A percentile compares a stretch with the other conserved stretches of the same genome.
phyloP scores from a whole-genome alignment of 2,888 invertebrate genomes.

The Drosophila kuntzei region DNA sequence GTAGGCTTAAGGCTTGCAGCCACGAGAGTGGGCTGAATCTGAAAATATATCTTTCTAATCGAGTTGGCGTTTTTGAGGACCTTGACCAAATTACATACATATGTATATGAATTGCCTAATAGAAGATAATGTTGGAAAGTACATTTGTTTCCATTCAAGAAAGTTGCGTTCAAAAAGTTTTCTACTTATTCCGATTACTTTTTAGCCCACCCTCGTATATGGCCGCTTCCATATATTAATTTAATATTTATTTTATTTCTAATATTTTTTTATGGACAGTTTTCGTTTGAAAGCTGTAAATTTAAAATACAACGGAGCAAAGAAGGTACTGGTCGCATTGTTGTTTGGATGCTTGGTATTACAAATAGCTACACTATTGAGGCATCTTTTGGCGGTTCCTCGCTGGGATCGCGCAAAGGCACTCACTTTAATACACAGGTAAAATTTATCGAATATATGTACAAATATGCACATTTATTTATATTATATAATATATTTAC shows the following conservation, averaged over 20 bases:
- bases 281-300: constrained; percentile 97
- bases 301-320: constrained; percentile 97
- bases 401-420: constrained; percentile 91
- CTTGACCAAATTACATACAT: too few species aligned
- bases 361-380: constrained; percentile 98
- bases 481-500: too few species aligned
- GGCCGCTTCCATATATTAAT: background rate
- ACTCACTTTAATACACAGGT: constrained; percentile 92
- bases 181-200: too few species aligned
- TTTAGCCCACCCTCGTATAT: background rate
- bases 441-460: constrained; percentile 21
- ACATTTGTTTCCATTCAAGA: too few species aligned
- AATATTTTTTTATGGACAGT: constrained; percentile 86
- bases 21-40: too few species aligned
- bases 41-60: too few species aligned
- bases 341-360: constrained; percentile 97
- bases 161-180: too few species aligned
- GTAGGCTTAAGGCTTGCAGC: constrained; percentile 84
- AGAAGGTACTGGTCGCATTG: constrained; percentile 97
- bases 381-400: constrained; percentile 96
- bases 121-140: too few species aligned
- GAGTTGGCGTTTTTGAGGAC: too few species aligned
- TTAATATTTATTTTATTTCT: background rate
- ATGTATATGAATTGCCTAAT: too few species aligned
- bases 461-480: too few species aligned